Conservation (phyloP, 2,888 invertebrate genomes). For the Drosophila aldrichi region DNA sequence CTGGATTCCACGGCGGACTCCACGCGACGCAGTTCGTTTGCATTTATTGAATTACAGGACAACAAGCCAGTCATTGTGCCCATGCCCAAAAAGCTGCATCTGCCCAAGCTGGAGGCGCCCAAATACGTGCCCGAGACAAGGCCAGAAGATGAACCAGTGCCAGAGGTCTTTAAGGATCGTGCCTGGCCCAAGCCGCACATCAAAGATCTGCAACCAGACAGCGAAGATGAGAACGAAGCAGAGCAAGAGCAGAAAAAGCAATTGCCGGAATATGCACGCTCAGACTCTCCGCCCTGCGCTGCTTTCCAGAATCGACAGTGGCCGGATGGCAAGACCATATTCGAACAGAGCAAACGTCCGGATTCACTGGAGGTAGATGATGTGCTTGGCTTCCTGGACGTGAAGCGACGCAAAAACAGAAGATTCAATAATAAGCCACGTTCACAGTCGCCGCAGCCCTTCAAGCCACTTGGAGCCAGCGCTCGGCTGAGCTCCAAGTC, state of each 20-base stretch:
- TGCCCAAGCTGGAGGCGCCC: conserved; percentile 68
- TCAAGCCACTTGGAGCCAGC: conserved; percentile 56
- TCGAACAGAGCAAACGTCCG: conserved; percentile 42
- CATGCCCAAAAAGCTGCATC: conserved; percentile 76
- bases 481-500: conserved; percentile 70
- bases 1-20: conserved; percentile 65
- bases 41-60: conserved; percentile 82
- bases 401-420: conserved; percentile 25
- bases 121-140: conserved; percentile 62
- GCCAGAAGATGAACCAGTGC: conserved; percentile 55
- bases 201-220: conserved; percentile 34
- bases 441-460: conserved; percentile 70
- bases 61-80: conserved; percentile 79
- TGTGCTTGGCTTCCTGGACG: conserved; percentile 34
- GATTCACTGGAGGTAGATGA: conserved; percentile 51
- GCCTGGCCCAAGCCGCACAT: conserved; percentile 75
- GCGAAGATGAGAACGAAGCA: conserved; percentile 45
- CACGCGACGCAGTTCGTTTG: conserved; percentile 81
- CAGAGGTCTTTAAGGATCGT: conserved; percentile 76
- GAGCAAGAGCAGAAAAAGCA: conserved; percentile 30
- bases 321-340: conserved; percentile 80
- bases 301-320: conserved; percentile 76
- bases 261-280: conserved; percentile 69
- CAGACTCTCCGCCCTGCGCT: conserved; percentile 67
- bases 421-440: conserved; percentile 60